A percentile compares a stretch with the other conserved stretches of the same genome.
Conservation (phyloP, 2,797 vertebrate genomes). For the Amphiprion clarkii region DNA sequence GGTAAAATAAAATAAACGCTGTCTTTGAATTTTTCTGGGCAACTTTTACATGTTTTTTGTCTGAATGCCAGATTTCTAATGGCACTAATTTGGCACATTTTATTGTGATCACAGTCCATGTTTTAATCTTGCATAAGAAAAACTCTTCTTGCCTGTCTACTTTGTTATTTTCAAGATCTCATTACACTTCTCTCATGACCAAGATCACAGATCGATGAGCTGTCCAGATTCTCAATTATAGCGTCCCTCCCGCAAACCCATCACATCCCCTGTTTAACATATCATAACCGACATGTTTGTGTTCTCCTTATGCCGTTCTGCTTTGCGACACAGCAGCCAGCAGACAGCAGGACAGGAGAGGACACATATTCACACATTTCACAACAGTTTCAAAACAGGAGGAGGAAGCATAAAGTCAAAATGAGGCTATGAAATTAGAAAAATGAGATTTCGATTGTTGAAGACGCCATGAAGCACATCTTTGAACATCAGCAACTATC, state of each 20-base stretch:
- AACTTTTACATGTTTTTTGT: neutral
- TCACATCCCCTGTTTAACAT: neutral
- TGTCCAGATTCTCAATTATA: neutral
- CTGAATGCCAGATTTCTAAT: neutral
- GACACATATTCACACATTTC: neutral
- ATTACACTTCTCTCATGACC: conserved; percentile 6
- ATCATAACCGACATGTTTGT: neutral
- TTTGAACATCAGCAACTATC: neutral
- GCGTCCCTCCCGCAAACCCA: neutral
- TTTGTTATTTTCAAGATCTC: neutral
- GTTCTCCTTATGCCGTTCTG: neutral
- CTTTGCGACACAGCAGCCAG: neutral
- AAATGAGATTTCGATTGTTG: neutral
- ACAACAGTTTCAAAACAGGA: neutral
- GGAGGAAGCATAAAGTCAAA: neutral
- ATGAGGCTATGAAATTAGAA: neutral
- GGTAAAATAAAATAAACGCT: too few species aligned
- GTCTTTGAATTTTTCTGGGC: neutral
- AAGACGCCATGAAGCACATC: neutral
- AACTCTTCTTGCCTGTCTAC: neutral
- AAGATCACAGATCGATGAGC: neutral
- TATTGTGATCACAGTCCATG: too few species aligned
- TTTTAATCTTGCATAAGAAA: neutral
- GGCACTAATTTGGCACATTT: neutral
- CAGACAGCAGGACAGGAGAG: neutral